A percentile compares a stretch with the other conserved stretches of the same genome.
These are phyloP conservation scores for Dione juno DNA, from an alignment of 2,888 invertebrate genomes.

Conservation along the genomic window DNA sequence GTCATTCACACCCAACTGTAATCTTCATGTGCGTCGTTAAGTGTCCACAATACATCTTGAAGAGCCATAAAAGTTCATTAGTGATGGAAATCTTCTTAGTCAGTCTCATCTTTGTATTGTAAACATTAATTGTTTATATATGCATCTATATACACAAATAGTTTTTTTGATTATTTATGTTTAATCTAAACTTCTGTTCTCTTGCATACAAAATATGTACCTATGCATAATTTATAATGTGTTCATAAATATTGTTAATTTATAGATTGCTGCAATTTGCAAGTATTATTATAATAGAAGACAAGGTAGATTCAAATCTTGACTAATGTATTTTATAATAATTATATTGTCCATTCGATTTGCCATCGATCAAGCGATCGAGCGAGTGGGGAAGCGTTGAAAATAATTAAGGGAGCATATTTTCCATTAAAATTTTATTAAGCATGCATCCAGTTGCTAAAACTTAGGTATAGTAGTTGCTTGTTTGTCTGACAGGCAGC, in stretches of 20 bases:
- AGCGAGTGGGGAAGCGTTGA: no score
- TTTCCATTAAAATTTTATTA: background rate
- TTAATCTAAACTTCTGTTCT: background rate
- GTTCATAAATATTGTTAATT: no score
- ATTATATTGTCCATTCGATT: no score
- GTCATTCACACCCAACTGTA: conserved; percentile 43
- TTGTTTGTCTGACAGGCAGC: conserved; percentile 54
- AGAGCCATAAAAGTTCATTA: conserved; percentile 28
- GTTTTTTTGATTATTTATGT: background rate
- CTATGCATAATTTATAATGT: no score
- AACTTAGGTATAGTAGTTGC: conserved; percentile 21
- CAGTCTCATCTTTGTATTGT: conserved; percentile 13
- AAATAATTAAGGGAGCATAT: background rate
- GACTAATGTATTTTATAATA: no score
- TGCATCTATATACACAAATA: background rate
- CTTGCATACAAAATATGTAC: background rate
- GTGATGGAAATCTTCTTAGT: conserved; percentile 18
- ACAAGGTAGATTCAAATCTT: no score
- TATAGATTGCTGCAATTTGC: no score
- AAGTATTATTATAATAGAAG: no score
- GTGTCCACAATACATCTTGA: conserved; percentile 10
- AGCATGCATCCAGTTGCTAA: background rate
- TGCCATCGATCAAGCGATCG: no score
- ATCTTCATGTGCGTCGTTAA: conserved; percentile 32
- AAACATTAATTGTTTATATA: background rate